These are phyloP conservation scores for Sapajus apella DNA, from an alignment of 2,113 vertebrate species.

Conservation along the genomic window DNA sequence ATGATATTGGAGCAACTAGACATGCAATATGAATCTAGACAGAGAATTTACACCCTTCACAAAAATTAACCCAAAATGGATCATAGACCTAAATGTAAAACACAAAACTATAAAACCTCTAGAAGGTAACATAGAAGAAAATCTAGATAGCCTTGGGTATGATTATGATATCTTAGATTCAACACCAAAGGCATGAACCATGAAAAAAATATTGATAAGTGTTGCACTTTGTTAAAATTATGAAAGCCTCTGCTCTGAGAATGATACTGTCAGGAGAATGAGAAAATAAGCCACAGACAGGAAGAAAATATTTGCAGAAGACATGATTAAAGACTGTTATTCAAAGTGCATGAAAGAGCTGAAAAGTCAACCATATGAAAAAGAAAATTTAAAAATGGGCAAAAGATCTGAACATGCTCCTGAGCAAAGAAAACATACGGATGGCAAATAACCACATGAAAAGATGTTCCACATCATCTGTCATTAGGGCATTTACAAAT, in stretches of 20 bases:
- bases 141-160: neutral
- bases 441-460: neutral
- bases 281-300: neutral
- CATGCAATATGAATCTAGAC: neutral
- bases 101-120: neutral
- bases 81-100: neutral
- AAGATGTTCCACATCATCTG: neutral
- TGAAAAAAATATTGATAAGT: neutral
- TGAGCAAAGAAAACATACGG: neutral
- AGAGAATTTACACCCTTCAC: neutral
- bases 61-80: neutral
- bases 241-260: neutral
- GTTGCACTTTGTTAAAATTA: neutral
- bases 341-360: neutral
- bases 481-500: neutral
- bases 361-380: neutral
- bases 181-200: neutral
- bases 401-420: neutral
- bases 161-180: neutral
- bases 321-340: neutral
- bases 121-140: neutral
- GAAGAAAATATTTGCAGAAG: neutral
- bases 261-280: neutral
- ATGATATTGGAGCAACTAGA: neutral
- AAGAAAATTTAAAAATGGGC: neutral